Base-by-base conservation (phyloP, 2,797 vertebrate species). In the Acrocephalus scirpaceus region DNA sequence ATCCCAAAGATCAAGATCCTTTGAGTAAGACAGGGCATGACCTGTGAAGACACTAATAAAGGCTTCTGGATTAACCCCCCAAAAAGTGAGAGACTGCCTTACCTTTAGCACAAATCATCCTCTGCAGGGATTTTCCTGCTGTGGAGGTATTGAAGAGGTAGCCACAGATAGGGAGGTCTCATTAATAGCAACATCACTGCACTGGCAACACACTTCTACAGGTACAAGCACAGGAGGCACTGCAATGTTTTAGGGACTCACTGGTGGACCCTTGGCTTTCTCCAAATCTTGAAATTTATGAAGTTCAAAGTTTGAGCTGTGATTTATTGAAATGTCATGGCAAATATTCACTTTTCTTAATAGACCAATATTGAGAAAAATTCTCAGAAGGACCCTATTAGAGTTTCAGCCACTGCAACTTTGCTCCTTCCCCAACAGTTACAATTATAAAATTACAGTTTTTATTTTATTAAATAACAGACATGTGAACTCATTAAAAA, bases 1-100 rank as follows among this genome's bases (percentile, higher is more conserved):
- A 81, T 72, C n/a, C 38, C 38, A 53, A 86, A 78, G 77, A 86
- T 85, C 89, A 87, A 86, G 56, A 93, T 90, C 40, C 44, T 76
- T 22, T 66, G 36, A 86, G 74, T 75, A 93, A 75, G 16, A 89
- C 9, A n/a, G 61, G 57, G 42, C 71, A 85, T 13, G n/a, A 50
- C 62, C 53, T 64, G 8, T 58, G 34, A 90, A 83, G 42, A 92
- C 34, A 61, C 47, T 64, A 86, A 79, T n/a, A 69, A 47, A 80
- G 18, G 16, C 42, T 88, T 84, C 51, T 80, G 80, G 38, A 77
- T 93, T 60, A 94, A 87, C 27, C 13, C 67, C 23, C 67, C 23
- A 4, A 27, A n/a, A 78, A 78, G 36, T 72, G 38, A 90, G 15
- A 53, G 22, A 47, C 36, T 76, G 30, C 26, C 40, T 66, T 80